phyloP scores from a whole-genome alignment of 2,797 vertebrate species.

The Hydrocynus forskahlii region DNA sequence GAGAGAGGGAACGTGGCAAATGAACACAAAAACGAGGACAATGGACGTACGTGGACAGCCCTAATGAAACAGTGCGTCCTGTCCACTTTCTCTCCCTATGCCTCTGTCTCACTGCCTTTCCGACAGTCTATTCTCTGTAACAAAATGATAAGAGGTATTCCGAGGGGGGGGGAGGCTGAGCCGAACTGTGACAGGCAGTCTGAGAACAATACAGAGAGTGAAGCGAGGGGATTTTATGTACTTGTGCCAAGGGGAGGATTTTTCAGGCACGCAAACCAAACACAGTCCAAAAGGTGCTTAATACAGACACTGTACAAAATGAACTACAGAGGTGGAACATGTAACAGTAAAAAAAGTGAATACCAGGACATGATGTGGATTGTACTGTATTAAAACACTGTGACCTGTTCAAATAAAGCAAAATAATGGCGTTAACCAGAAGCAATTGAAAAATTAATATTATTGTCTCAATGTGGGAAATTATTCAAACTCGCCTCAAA shows the following conservation, averaged over 20 bases:
- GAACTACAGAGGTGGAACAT: neutral
- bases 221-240: constrained; percentile 21
- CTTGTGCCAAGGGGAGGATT: constrained; percentile 35
- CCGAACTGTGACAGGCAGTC: constrained; percentile 37
- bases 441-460: too few species aligned
- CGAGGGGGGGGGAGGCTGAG: constrained; percentile 22
- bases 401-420: too few species aligned
- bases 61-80: constrained; percentile 42
- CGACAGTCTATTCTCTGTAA: constrained; percentile 32
- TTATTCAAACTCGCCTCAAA: too few species aligned
- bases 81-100: constrained; percentile 30
- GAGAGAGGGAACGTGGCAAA: neutral
- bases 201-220: constrained; percentile 25
- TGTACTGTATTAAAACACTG: neutral
- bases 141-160: constrained; percentile 39
- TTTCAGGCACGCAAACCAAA: constrained; percentile 24
- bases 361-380: neutral
- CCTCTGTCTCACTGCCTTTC: constrained; percentile 14
- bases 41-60: constrained; percentile 16
- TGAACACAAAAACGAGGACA: constrained; percentile 20
- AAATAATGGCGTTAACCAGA: too few species aligned
- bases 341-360: neutral
- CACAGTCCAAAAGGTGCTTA: constrained; percentile 27
- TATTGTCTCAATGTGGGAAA: too few species aligned
- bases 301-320: neutral